Evolutionary conservation across 1,140 invertebrate species (phyloP).

Genomic region (Nymphalis io): DNA sequence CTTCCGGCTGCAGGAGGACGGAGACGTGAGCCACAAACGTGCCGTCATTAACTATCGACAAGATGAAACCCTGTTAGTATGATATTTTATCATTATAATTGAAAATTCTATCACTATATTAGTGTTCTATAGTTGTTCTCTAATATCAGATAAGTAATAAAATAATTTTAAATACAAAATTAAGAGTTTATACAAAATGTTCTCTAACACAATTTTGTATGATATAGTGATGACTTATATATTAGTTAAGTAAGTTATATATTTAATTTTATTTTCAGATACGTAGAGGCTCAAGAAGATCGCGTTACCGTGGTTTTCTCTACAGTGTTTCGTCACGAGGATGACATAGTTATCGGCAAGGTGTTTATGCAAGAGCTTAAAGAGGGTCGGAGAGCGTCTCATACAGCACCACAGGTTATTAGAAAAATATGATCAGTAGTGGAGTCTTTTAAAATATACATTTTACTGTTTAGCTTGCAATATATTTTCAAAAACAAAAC

Average conservation of each 20-base stretch:
- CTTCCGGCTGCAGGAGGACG: conserved; percentile 98
- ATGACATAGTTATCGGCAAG: conserved; percentile 99
- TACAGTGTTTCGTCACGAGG: conserved; percentile 98
- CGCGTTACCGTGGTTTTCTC: conserved; percentile 99
- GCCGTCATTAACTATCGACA: conserved; percentile 99
- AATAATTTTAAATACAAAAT: conserved; percentile 1
- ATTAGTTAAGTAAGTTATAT: no score
- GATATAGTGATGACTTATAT: no score
- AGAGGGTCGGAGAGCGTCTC: conserved; percentile 97
- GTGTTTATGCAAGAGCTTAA: conserved; percentile 99
- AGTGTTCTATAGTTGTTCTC: neutral
- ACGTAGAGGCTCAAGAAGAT: conserved; percentile 98
- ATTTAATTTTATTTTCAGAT: conserved; percentile 82
- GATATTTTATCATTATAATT: conserved; percentile 6
- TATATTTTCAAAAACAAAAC: no score
- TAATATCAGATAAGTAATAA: neutral
- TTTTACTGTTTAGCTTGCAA: no score
- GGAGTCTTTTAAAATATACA: no score
- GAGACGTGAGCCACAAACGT: conserved; percentile 93
- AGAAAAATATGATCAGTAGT: neutral
- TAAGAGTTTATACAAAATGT: neutral
- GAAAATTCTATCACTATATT: conserved; percentile 6
- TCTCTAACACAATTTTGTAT: neutral
- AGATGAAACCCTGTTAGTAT: conserved; percentile 98
- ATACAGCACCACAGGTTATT: conserved; percentile 91